A percentile compares a stretch with the other conserved stretches of the same genome.
Evolutionary conservation across 1,140 invertebrate species (phyloP).

Genomic region (Bathynomus jamesi): DNA sequence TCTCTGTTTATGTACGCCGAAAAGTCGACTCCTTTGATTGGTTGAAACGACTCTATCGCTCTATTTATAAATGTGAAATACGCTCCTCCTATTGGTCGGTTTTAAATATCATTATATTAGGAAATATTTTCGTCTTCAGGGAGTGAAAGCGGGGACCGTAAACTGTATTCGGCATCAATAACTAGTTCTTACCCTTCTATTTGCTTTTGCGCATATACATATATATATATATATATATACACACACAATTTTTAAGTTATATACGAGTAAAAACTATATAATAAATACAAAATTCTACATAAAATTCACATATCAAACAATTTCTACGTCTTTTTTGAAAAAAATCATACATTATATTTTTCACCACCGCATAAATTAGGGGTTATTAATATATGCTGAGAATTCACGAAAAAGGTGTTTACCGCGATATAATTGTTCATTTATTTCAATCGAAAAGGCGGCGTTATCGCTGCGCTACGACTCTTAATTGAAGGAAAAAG

Average conservation of each 20-base stretch:
- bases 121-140: too few species aligned
- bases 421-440: background rate
- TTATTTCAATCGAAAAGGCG: background rate
- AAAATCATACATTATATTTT: background rate
- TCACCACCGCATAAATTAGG: background rate
- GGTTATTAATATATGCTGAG: background rate
- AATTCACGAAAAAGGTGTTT: background rate
- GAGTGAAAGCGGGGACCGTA: too few species aligned
- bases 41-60: too few species aligned
- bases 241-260: background rate
- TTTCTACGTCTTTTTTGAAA: background rate
- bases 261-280: background rate
- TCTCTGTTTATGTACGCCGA: too few species aligned
- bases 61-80: too few species aligned
- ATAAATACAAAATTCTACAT: background rate
- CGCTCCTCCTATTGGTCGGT: too few species aligned
- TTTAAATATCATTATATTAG: too few species aligned
- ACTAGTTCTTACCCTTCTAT: too few species aligned
- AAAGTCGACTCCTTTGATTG: too few species aligned
- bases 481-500: background rate
- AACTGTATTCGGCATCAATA: too few species aligned
- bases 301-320: background rate
- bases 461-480: background rate
- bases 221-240: conserved; percentile 1
- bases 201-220: background rate